Conservation (phyloP, 2,888 invertebrate species). For the Rapana venosa region DNA sequence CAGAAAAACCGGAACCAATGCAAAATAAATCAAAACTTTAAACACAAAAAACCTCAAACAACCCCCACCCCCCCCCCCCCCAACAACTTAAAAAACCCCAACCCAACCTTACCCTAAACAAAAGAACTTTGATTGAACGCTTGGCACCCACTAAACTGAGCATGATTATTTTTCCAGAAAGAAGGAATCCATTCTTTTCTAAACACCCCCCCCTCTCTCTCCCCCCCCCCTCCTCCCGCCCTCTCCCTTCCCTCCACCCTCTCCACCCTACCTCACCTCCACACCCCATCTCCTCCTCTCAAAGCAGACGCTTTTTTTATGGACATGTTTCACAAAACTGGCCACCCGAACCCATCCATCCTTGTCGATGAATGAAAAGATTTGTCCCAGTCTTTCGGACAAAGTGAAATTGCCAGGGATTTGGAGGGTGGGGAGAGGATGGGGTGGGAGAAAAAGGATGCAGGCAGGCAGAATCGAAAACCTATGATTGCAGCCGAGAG, state of each 20-base stretch:
- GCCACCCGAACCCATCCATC: slow-evolving; percentile 5
- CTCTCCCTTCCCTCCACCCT: no score
- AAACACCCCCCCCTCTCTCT: no score
- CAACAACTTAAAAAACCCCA: not conserved
- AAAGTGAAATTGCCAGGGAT: not conserved
- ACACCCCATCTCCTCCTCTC: no score
- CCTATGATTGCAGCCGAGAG: not conserved
- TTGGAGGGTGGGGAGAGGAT: not conserved
- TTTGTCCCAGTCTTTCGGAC: not conserved
- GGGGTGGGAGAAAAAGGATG: not conserved
- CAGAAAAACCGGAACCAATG: no score
- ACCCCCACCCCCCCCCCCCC: no score
- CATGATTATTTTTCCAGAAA: slow-evolving; percentile 1
- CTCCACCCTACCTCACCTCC: no score
- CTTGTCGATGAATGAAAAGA: slow-evolving; percentile 9
- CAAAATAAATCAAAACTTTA: no score
- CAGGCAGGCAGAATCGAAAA: not conserved
- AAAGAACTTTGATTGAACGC: not conserved
- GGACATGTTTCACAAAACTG: not conserved
- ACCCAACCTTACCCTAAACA: not conserved
- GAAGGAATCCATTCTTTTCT: not conserved
- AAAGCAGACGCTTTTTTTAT: no score
- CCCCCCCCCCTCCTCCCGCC: no score
- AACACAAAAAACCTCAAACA: not conserved
- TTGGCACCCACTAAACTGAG: not conserved